These are phyloP conservation scores for Eulemur coronatus DNA, from an alignment of 2,797 vertebrate genomes.

Conservation along the genomic window DNA sequence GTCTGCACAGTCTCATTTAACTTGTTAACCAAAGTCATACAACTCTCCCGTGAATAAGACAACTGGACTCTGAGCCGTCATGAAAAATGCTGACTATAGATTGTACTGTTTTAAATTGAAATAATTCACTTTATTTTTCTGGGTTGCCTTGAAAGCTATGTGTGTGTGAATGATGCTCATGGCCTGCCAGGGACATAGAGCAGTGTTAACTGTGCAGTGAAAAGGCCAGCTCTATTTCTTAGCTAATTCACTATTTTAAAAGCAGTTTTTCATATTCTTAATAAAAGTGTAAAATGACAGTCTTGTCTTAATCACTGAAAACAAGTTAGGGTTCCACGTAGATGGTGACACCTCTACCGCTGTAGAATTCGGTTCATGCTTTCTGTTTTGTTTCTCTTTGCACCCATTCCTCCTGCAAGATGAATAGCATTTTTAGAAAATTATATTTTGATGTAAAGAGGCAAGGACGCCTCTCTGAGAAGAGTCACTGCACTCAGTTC, in stretches of 20 bases:
- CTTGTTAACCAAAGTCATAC: not conserved
- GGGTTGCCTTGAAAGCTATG: not conserved
- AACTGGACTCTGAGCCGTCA: not conserved
- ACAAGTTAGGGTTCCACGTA: not conserved
- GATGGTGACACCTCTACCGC: not conserved
- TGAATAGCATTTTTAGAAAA: not conserved
- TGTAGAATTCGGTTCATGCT: not conserved
- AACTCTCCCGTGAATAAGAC: not conserved
- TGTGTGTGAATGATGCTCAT: not conserved
- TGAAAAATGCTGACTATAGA: not conserved
- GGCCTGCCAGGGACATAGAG: not conserved
- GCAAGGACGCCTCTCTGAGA: not conserved
- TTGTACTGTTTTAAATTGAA: not conserved
- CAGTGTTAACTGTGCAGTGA: not conserved
- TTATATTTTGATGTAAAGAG: not conserved
- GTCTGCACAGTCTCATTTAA: not conserved
- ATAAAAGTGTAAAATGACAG: not conserved
- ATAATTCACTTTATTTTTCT: slow-evolving; percentile 37
- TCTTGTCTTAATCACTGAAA: not conserved
- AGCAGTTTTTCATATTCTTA: not conserved
- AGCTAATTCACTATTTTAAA: not conserved
- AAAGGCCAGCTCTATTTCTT: not conserved
- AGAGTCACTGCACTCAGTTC: not conserved
- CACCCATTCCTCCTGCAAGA: not conserved
- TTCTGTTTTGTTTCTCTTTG: not conserved